A percentile compares a stretch with the other conserved stretches of the same genome.
These are phyloP conservation scores for Brevipalpus yothersi DNA, from an alignment of 1,140 invertebrate species.

Conservation along the genomic window DNA sequence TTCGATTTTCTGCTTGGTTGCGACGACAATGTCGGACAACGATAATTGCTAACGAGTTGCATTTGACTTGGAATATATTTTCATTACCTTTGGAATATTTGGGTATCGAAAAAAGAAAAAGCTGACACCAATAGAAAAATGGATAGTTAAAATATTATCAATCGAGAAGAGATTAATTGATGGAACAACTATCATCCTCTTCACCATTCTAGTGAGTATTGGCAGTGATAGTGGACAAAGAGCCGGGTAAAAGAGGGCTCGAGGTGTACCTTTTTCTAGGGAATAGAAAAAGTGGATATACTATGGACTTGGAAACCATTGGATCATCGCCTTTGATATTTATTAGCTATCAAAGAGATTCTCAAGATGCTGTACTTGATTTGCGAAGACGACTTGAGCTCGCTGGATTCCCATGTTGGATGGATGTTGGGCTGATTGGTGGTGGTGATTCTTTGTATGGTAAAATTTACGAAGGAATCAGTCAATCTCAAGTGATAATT, in stretches of 20 bases:
- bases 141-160: conserved; percentile 20
- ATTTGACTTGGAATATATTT: no score
- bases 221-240: conserved; percentile 22
- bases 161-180: conserved; percentile 19
- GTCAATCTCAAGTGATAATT: conserved; percentile 14
- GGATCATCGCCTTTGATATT: conserved; percentile 21
- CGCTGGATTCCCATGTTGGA: conserved; percentile 23
- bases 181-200: conserved; percentile 22
- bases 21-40: no score
- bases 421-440: conserved; percentile 25
- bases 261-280: conserved; percentile 22
- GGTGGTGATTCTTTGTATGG: conserved; percentile 23
- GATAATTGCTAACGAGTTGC: no score
- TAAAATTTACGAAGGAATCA: conserved; percentile 24
- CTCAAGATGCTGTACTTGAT: conserved; percentile 16
- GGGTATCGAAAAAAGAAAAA: conserved; percentile 16
- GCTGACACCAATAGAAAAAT: conserved; percentile 7
- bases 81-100: no score
- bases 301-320: conserved; percentile 18
- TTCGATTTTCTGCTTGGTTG: no score
- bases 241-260: conserved; percentile 23
- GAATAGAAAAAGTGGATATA: conserved; percentile 21
- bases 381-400: conserved; percentile 20
- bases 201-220: conserved; percentile 21
- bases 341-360: conserved; percentile 24